Conservation (phyloP, 1,140 invertebrate species). For the Euura lappo region DNA sequence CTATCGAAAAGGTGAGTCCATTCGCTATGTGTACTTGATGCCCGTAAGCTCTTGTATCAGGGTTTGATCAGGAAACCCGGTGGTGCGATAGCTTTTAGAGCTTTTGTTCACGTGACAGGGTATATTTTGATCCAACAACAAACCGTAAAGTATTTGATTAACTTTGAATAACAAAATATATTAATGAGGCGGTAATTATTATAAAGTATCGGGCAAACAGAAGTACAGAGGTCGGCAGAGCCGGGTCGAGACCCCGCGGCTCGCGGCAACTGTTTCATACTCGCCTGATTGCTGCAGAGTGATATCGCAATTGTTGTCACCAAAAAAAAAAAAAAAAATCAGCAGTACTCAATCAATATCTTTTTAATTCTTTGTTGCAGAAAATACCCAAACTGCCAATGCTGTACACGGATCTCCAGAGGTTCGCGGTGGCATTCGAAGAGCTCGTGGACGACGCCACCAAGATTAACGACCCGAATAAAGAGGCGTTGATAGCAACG, state of each 20-base stretch:
- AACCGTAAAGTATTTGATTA: conserved; percentile 40
- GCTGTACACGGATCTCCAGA: conserved; percentile 55
- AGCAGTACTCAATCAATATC: neutral
- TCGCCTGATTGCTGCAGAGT: conserved; percentile 51
- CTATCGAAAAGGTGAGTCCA: conserved; percentile 43
- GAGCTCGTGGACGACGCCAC: conserved; percentile 50
- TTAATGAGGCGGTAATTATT: conserved; percentile 60
- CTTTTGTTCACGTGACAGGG: too few relatives aligned
- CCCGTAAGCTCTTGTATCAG: neutral
- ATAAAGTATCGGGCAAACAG: conserved; percentile 57
- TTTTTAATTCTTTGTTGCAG: conserved; percentile 38
- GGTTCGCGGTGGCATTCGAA: conserved; percentile 58
- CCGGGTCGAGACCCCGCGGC: conserved; percentile 16
- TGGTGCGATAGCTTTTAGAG: too few relatives aligned
- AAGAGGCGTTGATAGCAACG: conserved; percentile 41
- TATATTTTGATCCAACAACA: too few relatives aligned
- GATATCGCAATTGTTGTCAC: conserved; percentile 46
- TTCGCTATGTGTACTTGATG: neutral
- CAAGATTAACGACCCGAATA: conserved; percentile 15
- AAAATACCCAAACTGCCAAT: conserved; percentile 50
- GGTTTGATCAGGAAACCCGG: conserved; percentile 6
- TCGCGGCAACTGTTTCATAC: conserved; percentile 34
- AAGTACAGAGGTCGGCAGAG: conserved; percentile 36
- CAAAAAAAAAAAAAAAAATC: conserved; percentile 3
- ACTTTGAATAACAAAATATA: conserved; percentile 57